These are phyloP conservation scores for Malacoctenus gilli DNA, from an alignment of 2,797 vertebrate genomes.

Conservation along the genomic window DNA sequence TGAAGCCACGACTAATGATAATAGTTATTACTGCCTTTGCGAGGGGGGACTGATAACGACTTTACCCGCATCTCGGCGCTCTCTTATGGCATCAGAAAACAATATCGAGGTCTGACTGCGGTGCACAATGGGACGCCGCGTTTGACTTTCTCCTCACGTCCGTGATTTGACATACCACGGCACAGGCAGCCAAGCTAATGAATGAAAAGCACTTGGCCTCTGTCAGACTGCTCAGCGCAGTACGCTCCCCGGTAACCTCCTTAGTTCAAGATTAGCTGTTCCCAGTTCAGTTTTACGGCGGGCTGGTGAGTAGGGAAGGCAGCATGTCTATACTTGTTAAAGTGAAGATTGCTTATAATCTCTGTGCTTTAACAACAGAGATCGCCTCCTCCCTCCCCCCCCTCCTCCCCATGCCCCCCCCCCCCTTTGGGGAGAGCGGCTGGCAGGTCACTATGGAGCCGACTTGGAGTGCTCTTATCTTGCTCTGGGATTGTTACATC, in stretches of 20 bases:
- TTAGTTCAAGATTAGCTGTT: constrained; percentile 57
- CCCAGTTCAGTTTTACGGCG: constrained; percentile 44
- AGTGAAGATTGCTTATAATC: constrained; percentile 39
- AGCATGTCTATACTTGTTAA: constrained; percentile 25
- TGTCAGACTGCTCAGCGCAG: constrained; percentile 59
- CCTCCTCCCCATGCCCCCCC: no score
- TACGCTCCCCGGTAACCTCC: constrained; percentile 61
- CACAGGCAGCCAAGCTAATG: constrained; percentile 72
- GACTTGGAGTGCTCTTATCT: constrained; percentile 41
- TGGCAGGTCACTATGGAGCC: constrained; percentile 52
- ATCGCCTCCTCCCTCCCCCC: constrained; percentile 47
- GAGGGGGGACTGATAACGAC: constrained; percentile 59
- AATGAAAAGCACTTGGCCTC: constrained; percentile 72
- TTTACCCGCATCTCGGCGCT: constrained; percentile 35
- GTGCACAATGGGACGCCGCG: constrained; percentile 56
- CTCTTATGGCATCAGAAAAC: constrained; percentile 55
- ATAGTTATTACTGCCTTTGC: constrained; percentile 60
- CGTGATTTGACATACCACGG: constrained; percentile 66
- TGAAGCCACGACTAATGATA: constrained; percentile 66
- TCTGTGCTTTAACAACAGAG: constrained; percentile 56
- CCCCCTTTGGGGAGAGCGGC: constrained; percentile 38
- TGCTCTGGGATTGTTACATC: constrained; percentile 55
- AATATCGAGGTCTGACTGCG: constrained; percentile 47
- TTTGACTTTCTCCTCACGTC: constrained; percentile 74
- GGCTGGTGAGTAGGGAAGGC: constrained; percentile 17